Evolutionary conservation across 2,888 invertebrate genomes (phyloP).

Genomic region (Aproaerema taeniolella): DNA sequence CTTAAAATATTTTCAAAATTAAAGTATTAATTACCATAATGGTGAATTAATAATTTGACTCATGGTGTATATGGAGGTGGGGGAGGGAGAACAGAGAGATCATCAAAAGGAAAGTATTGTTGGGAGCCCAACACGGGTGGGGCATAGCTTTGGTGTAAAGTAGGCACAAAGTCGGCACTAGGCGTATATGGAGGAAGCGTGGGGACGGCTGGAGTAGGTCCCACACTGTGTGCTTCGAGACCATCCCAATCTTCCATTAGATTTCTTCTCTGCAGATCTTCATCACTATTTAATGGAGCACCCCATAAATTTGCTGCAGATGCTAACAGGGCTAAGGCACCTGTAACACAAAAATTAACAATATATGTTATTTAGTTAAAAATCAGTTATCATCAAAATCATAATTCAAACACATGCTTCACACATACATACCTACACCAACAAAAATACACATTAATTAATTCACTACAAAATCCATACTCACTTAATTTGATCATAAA

Average conservation of each 20-base stretch:
- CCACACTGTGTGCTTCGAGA: slow-evolving; percentile 77
- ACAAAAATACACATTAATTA: no score
- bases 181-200: slow-evolving; percentile 79
- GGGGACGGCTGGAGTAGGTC: slow-evolving; percentile 75
- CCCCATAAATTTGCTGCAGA: slow-evolving; percentile 83
- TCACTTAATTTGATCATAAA: no score
- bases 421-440: no score
- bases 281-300: slow-evolving; percentile 65
- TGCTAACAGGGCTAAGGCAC: slow-evolving; percentile 81
- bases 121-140: slow-evolving; percentile 59
- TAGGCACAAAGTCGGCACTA: slow-evolving; percentile 50
- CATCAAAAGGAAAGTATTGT: slow-evolving; percentile 69
- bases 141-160: slow-evolving; percentile 46
- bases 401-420: no score
- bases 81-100: slow-evolving; percentile 65
- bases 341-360: slow-evolving; percentile 46
- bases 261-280: slow-evolving; percentile 70
- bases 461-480: no score
- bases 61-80: slow-evolving; percentile 76
- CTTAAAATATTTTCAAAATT: no score
- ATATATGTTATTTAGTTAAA: background rate
- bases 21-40: no score
- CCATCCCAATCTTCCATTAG: slow-evolving; percentile 81
- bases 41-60: no score
- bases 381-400: no score